A percentile compares a stretch with the other conserved stretches of the same genome.
These are phyloP conservation scores for Takifugu bimaculatus DNA, from an alignment of 2,113 vertebrate genomes.

Conservation along the genomic window DNA sequence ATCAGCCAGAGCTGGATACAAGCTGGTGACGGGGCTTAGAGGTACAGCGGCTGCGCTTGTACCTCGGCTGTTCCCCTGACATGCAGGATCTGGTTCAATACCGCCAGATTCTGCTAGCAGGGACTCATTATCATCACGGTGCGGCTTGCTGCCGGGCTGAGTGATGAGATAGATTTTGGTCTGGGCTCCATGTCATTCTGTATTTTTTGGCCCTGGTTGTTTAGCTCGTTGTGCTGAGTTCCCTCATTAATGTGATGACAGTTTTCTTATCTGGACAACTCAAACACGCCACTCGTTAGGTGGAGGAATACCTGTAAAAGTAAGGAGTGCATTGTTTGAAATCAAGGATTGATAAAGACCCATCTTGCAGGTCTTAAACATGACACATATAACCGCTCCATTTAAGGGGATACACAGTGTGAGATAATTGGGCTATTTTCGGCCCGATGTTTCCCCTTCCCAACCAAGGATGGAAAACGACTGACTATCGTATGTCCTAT, in stretches of 20 bases:
- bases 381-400: no score
- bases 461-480: no score
- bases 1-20: constrained; percentile 55
- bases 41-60: constrained; percentile 42
- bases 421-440: no score
- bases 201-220: constrained; percentile 31
- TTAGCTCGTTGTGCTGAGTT: no score
- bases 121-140: constrained; percentile 61
- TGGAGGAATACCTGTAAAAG: neutral
- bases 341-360: no score
- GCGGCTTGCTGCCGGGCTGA: constrained; percentile 35
- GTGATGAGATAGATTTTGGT: constrained; percentile 42
- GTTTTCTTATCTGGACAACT: constrained; percentile 2
- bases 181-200: constrained; percentile 24
- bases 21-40: constrained; percentile 53
- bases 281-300: neutral
- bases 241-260: constrained; percentile 9
- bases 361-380: no score
- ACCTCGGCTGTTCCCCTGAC: constrained; percentile 45
- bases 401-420: no score
- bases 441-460: no score
- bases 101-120: constrained; percentile 43
- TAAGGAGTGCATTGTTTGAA: neutral
- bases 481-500: no score
- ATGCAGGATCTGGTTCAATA: constrained; percentile 58